phyloP scores from a whole-genome alignment of 2,888 invertebrate genomes.

The Folsomia manolachei region DNA sequence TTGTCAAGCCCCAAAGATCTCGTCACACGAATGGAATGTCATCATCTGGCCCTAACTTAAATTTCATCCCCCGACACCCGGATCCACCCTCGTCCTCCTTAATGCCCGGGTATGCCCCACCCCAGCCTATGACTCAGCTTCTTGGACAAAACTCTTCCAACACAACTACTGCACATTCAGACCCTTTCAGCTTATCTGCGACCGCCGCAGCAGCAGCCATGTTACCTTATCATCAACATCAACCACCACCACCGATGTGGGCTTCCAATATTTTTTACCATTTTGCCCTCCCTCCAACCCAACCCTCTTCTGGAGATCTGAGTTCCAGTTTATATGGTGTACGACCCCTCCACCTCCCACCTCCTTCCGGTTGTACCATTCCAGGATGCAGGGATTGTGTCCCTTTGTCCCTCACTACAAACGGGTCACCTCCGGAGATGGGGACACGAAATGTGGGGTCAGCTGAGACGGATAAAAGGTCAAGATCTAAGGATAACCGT shows the following conservation, averaged over 20 bases:
- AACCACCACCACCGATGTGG: conserved; percentile 46
- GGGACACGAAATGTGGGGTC: background rate
- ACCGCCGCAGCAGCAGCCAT: too few relatives aligned
- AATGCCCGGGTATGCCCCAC: background rate
- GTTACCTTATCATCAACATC: conserved; percentile 46
- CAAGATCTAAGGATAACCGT: too few relatives aligned
- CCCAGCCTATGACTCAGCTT: background rate
- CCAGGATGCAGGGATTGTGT: conserved; percentile 47
- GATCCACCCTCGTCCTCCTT: background rate
- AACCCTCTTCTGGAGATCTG: conserved; percentile 22
- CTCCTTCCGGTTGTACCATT: conserved; percentile 45
- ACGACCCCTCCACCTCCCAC: conserved; percentile 44
- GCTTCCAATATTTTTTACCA: conserved; percentile 50
- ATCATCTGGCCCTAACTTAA: conserved; percentile 6
- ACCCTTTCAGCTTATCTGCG: conserved; percentile 1
- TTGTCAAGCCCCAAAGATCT: conserved; percentile 48
- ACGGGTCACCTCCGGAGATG: background rate
- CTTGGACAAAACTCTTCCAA: background rate
- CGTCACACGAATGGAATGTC: conserved; percentile 14
- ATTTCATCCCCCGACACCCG: background rate
- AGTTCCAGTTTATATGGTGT: conserved; percentile 23
- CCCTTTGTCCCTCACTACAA: background rate
- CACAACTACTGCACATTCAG: background rate
- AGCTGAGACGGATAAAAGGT: background rate
- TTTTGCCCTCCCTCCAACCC: conserved; percentile 46